phyloP scores from a whole-genome alignment of 2,113 vertebrate genomes.

The Salminus brasiliensis region DNA sequence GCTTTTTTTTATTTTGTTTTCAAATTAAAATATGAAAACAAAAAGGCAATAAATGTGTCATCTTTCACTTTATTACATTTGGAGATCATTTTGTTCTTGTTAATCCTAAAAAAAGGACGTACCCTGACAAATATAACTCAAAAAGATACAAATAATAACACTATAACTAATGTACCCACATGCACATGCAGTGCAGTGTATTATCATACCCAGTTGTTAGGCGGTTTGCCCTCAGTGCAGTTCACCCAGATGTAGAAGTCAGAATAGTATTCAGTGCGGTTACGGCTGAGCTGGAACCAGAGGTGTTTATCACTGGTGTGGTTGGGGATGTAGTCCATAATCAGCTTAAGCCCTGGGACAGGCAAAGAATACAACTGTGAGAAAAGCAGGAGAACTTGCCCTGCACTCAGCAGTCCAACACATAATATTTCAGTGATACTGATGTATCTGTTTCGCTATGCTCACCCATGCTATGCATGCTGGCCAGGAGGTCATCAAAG shows the following conservation, averaged over 20 bases:
- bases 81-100: no score
- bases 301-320: constrained; percentile 90
- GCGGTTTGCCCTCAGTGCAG: constrained; percentile 74
- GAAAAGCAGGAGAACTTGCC: not conserved
- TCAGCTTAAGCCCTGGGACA: constrained; percentile 86
- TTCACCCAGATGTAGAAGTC: constrained; percentile 95
- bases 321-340: constrained; percentile 96
- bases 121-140: not conserved
- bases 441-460: not conserved
- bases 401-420: not conserved
- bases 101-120: no score
- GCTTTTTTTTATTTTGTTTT: no score
- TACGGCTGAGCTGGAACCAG: constrained; percentile 94
- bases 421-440: no score
- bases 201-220: constrained; percentile 92
- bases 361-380: not conserved
- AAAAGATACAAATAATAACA: not conserved
- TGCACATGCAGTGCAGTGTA: not conserved
- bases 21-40: no score
- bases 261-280: constrained; percentile 78
- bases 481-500: constrained; percentile 86
- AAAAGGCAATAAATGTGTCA: no score
- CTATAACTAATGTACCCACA: not conserved
- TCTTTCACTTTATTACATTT: no score
- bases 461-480: constrained; percentile 88